Evolutionary conservation across 2,888 invertebrate species (phyloP), one percentile per base, ranked within the genome.

Genomic region (Coenonympha arcania): DNA sequence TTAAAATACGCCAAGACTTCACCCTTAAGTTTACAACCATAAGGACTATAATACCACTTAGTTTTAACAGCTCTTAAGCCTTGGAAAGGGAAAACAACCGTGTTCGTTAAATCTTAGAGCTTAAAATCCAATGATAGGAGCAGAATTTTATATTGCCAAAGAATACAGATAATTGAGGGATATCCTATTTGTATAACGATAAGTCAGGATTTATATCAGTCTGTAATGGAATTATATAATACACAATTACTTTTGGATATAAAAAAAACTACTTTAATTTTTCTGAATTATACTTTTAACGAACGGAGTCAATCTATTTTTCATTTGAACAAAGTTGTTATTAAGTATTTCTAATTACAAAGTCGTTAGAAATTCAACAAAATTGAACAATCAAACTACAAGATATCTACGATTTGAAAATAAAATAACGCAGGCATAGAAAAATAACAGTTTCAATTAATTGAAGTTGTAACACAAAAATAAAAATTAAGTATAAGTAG

Each of bases 91-190:
- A 24, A 37, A 42, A 42, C 26, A 11, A 42, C 16, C 15, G 31
- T 26, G 22, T 37, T 13, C 1, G 0, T 1, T 4, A n/a, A 11
- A 2, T 0, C 0, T 24, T 46, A 51, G 3, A 18, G 46, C 37
- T 37, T 3, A 49, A 42, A 37, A 24, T 49, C 15, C 26, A 19
- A 37, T 39, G 48, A 15, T 4, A n/a, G 11, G 11, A 6, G 8
- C 2, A 9, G n/a, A 9, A 8, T 26, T 36, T 36, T n/a, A 9
- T 30, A 31, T 31, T 36, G 19, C 30, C 28, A 45, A 15, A 37
- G 46, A 46, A 52, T 48, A 46, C 24, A 41, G 30, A 45, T 55
- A 52, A 52, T 47, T 47, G 49, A 54, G 37, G 55, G 52, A 55
- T 50, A 40, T 26, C 44, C 40, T 48, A 42, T 55, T 55, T 50